Evolutionary conservation across 2,888 invertebrate genomes (phyloP).

Genomic region (Harpagoxenus sublaevis): DNA sequence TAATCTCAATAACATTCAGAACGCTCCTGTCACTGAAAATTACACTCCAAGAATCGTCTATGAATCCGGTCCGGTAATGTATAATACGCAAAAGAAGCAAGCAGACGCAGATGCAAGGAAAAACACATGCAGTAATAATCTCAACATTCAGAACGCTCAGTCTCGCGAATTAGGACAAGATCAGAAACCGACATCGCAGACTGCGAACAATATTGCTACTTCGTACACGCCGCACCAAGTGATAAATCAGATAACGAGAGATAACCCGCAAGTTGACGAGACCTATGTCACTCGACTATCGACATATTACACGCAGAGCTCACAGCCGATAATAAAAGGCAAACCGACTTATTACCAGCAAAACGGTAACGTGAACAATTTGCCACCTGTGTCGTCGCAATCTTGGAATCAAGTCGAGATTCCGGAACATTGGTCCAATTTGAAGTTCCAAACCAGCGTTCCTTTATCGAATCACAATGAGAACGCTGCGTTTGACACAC

Average conservation of each 20-base stretch:
- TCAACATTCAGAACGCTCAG: not conserved
- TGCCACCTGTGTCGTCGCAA: not conserved
- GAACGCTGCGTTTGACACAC: not conserved
- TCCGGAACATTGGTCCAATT: not conserved
- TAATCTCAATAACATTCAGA: not conserved
- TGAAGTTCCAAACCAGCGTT: not conserved
- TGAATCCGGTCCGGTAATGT: constrained; percentile 24
- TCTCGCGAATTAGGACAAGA: not conserved
- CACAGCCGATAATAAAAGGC: not conserved
- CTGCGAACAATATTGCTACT: not conserved
- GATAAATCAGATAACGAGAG: not conserved
- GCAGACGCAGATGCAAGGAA: not conserved
- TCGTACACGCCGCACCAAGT: not conserved
- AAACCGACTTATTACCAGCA: not conserved
- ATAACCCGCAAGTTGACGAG: constrained; percentile 37
- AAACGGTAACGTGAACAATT: not conserved
- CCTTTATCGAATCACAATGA: not conserved
- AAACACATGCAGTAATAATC: not conserved
- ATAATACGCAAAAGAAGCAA: constrained; percentile 17
- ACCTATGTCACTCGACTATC: constrained; percentile 37
- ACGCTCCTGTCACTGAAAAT: no score
- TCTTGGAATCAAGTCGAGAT: not conserved
- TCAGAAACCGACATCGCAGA: not conserved
- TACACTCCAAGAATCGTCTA: constrained; percentile 10
- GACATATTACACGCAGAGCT: constrained; percentile 21